Base-by-base conservation (phyloP, 2,888 invertebrate species). In the Drosophila longiperda region DNA sequence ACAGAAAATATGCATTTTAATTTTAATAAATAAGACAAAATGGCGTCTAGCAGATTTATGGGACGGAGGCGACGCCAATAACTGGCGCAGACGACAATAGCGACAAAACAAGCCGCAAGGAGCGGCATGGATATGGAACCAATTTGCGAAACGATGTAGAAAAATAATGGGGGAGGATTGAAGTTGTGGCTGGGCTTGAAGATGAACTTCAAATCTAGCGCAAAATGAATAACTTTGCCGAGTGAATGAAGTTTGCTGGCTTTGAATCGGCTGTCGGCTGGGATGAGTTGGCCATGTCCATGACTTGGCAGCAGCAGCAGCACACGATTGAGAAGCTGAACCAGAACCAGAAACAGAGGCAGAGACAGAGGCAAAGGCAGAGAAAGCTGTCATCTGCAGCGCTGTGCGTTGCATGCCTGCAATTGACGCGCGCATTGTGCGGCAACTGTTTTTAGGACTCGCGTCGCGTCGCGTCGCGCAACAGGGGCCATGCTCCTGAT, bases 361-460 rank as follows among this genome's bases (percentile, higher is more conserved):
- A 23, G 65, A 29, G 5, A 5, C 58, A 58, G 60, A 66, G 40
- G 57, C 20, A 54, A 32, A 59, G 62, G 48, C 61, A 52, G 32
- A 62, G 66, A 36, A 50, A 45, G 65, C 90, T 92, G 93, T 93
- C 92, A 93, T 70, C 83, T 78, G 75, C 92, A 92, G 93, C 73
- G 69, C 63, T 78, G 73, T 36, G 66, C 63, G 70, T 36, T 55
- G 66, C 50, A 59, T 55, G 82, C 90, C 92, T 92, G 92, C 92
- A 91, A 91, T 92, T 92, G 92, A 92, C 91, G 90, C 78, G 80
- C 87, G 89, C 88, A 91, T 92, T 92, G 92, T 92, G 84, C 61
- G 80, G 79, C 75, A 61, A 87, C 79, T 87, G 89, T 90, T 90
- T 78, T 90, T 75, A 87, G 91, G 77, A 74, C 75, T 75, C 55